Conservation (phyloP, 92 coral and sea anemone species). For the Actinernus sp. region DNA sequence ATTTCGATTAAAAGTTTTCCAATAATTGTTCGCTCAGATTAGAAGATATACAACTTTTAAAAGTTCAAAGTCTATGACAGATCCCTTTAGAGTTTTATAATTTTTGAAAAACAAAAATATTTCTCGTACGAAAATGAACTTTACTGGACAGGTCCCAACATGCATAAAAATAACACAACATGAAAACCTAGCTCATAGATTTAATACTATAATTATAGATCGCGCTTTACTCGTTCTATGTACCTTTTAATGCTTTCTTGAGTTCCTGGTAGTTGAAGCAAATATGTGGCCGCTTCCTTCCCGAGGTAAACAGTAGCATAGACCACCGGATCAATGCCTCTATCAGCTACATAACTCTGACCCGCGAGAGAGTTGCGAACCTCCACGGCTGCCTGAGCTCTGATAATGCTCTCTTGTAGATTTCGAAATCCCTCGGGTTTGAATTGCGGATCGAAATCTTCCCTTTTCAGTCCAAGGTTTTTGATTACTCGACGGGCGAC, state of each 20-base stretch:
- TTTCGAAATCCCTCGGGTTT: slow-evolving; percentile 60
- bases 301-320: slow-evolving; percentile 83
- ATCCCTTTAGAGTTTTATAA: no score
- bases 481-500: slow-evolving; percentile 80
- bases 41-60: no score
- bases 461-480: slow-evolving; percentile 62
- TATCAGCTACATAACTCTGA: slow-evolving; percentile 78
- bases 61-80: no score
- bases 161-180: no score
- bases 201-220: no score
- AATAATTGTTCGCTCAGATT: no score
- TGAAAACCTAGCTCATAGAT: no score
- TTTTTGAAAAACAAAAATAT: no score
- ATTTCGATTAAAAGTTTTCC: no score
- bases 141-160: no score
- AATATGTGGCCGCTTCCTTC: slow-evolving; percentile 33
- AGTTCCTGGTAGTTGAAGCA: slow-evolving; percentile 51
- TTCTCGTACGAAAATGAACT: no score
- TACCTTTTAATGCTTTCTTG: slow-evolving; percentile 78
- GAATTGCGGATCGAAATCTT: slow-evolving; percentile 83
- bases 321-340: slow-evolving; percentile 92
- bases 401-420: slow-evolving; percentile 69
- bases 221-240: no score
- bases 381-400: slow-evolving; percentile 68
- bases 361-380: slow-evolving; percentile 30